Evolutionary conservation across 1,140 invertebrate species (phyloP), one percentile per base, ranked within the genome.

Genomic region (Brachionus manjavacas): DNA sequence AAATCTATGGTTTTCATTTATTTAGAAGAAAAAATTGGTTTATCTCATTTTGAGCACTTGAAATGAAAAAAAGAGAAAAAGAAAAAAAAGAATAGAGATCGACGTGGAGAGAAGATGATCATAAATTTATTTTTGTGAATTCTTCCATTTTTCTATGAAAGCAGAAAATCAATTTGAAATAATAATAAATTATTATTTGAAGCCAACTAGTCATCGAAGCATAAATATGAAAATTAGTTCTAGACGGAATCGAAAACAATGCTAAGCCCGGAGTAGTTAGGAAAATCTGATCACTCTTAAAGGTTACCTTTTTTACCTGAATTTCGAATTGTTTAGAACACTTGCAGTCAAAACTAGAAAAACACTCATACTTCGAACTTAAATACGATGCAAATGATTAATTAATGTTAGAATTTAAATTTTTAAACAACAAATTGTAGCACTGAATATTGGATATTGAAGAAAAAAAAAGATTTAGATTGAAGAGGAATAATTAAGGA

Each of bases 171-270:
- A 72, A 72, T 72, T 72, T 72, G n/a, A 72, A 72, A 72, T 72
- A 72, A 72, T 72, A 35, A 72, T 72, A 72, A 72, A 72, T 72
- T 72, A 72, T 72, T 39, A 72, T 39, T 72, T 72, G 68, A 72
- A 72, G 31, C 68, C 28, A 68, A 68, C 31, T 72, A 72, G 68
- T 72, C 31, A 72, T 72, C 35, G 12, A 72, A 72, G 68, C 68
- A 72, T 72, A 72, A 72, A 72, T 43, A 72, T 72, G 68, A 72
- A 72, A 39, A 72, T 72, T 72, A 72, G 23, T 68, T 68, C 64
- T 72, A 72, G 28, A 72, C 4, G 31, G 31, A 35, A 68, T 31
- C 12, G 23, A 64, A 31, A 68, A n/a, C 46, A 49, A n/a, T 49
- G 46, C n/a, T 49, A n/a, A 49, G 11, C 46, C 46, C 6, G 46